Percentiles rank a stretch among this genome's conserved stretches.
phyloP scores from a whole-genome alignment of 2,888 invertebrate genomes.

The Lithophane ornitopus region DNA sequence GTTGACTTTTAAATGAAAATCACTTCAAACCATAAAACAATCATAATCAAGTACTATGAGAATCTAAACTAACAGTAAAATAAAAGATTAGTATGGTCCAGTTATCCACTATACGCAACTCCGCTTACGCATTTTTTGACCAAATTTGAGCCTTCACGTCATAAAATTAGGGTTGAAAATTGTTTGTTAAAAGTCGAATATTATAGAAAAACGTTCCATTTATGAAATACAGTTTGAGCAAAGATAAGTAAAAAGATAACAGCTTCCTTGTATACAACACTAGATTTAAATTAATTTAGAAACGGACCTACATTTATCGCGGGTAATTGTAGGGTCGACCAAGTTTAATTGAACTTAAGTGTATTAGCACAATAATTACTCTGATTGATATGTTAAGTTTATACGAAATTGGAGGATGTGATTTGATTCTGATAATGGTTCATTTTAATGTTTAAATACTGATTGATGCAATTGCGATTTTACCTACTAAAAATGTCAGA shows the following conservation, averaged over 20 bases:
- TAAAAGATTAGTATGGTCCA: conserved; percentile 63
- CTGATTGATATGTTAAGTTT: conserved; percentile 52
- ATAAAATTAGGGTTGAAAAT: conserved; percentile 55
- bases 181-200: conserved; percentile 11
- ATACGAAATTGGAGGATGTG: conserved; percentile 9
- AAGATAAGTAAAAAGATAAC: conserved; percentile 56
- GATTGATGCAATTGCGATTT: background rate
- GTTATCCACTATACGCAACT: conserved; percentile 51
- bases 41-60: conserved; percentile 21
- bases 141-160: conserved; percentile 43
- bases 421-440: conserved; percentile 21
- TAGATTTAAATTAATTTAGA: conserved; percentile 59
- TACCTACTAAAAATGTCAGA: background rate
- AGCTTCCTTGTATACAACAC: conserved; percentile 51
- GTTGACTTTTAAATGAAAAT: conserved; percentile 15
- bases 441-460: background rate
- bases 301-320: conserved; percentile 34
- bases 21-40: conserved; percentile 20
- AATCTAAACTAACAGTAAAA: conserved; percentile 58
- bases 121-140: conserved; percentile 24
- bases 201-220: conserved; percentile 54
- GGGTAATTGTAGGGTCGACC: conserved; percentile 48
- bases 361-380: conserved; percentile 46
- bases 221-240: conserved; percentile 59
- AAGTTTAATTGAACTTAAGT: conserved; percentile 44